Conservation (phyloP, 1,140 invertebrate genomes). For the Zaprionus ghesquierei region DNA sequence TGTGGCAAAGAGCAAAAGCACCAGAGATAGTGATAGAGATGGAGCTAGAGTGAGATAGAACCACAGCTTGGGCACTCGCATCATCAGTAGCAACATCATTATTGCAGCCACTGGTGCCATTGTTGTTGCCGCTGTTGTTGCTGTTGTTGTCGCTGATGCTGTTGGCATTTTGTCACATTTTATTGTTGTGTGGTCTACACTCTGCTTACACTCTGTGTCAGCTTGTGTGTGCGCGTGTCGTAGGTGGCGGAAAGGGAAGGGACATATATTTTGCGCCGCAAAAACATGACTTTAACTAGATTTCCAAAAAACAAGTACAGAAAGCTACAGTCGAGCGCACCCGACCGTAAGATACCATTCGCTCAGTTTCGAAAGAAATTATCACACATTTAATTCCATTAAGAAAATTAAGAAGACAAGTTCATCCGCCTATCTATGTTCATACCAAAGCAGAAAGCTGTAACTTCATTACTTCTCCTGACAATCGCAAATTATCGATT, state of each 20-base stretch:
- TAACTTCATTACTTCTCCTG: no score
- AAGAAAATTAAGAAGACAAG: no score
- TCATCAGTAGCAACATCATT: slow-evolving; percentile 3
- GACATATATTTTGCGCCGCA: neutral
- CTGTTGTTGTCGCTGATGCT: neutral
- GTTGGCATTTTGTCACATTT: slow-evolving; percentile 5
- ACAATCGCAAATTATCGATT: no score
- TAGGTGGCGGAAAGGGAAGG: neutral
- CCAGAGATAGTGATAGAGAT: neutral
- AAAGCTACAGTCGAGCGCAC: no score
- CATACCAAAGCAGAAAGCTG: no score
- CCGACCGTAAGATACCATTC: no score
- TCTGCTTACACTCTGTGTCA: neutral
- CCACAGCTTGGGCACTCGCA: neutral
- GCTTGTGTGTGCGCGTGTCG: slow-evolving; percentile 4
- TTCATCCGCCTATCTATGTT: no score
- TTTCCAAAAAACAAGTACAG: neutral
- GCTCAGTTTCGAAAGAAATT: no score
- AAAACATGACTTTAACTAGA: neutral
- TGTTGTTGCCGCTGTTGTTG: neutral
- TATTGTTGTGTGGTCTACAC: neutral
- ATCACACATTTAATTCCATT: no score
- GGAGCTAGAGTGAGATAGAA: neutral
- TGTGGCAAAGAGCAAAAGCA: neutral
- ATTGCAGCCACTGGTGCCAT: neutral